These are phyloP conservation scores for Temnothorax unifasciatus DNA, from an alignment of 2,888 invertebrate species.

Conservation along the genomic window DNA sequence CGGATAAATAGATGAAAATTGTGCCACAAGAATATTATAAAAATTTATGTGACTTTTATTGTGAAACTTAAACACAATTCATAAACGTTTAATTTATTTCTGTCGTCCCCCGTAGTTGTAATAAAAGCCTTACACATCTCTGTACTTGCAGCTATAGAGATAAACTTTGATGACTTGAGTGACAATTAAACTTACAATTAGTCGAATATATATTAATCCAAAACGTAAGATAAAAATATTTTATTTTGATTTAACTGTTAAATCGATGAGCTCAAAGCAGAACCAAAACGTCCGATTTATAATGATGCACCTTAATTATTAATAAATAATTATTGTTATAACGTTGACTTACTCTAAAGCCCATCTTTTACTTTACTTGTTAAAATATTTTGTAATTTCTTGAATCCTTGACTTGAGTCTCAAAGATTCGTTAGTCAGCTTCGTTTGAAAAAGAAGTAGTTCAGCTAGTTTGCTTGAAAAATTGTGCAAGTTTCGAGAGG, in stretches of 20 bases:
- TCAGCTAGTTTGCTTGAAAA: neutral
- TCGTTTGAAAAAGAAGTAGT: neutral
- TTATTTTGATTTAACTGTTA: too few species aligned
- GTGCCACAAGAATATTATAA: neutral
- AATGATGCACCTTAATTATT: too few species aligned
- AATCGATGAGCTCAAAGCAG: too few species aligned
- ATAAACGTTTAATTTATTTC: neutral
- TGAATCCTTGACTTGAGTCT: neutral
- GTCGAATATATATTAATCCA: neutral
- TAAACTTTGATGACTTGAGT: neutral
- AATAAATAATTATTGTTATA: too few species aligned
- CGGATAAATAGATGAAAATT: neutral
- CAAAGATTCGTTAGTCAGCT: neutral
- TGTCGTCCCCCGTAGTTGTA: neutral
- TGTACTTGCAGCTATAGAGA: too few species aligned
- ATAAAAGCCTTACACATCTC: neutral
- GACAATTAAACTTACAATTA: neutral
- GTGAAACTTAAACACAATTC: neutral
- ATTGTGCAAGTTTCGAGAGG: conserved; percentile 48
- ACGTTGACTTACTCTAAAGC: too few species aligned
- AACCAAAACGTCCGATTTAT: too few species aligned
- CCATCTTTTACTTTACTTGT: neutral
- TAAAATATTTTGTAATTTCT: neutral
- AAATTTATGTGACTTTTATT: neutral
- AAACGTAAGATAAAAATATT: neutral